Evolutionary conservation across 1,140 invertebrate species (phyloP).

Genomic region (Tetragonula clypearis): DNA sequence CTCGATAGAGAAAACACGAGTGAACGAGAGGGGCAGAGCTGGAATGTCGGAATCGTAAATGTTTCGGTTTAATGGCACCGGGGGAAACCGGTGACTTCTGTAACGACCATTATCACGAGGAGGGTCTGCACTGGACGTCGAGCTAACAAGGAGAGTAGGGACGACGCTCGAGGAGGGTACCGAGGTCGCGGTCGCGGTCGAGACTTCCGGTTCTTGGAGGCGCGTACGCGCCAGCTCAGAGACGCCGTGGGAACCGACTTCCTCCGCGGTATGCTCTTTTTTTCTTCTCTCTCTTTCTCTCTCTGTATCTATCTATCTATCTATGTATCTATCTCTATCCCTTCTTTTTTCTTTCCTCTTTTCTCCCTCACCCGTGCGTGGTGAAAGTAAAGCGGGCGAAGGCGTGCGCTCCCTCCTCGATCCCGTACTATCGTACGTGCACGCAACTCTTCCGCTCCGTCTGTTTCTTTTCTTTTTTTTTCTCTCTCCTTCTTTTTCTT

Average conservation of each 20-base stretch:
- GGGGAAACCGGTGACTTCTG: slow-evolving; percentile 17
- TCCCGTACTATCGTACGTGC: slow-evolving; percentile 23
- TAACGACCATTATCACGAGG: slow-evolving; percentile 11
- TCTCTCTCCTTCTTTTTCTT: background rate
- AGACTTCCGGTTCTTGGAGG: slow-evolving; percentile 48
- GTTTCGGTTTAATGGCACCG: slow-evolving; percentile 22
- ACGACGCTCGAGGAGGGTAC: slow-evolving; percentile 57
- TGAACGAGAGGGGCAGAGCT: background rate
- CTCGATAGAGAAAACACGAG: background rate
- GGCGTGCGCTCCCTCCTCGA: slow-evolving; percentile 23
- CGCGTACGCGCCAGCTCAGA: slow-evolving; percentile 15
- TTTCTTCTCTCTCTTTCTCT: slow-evolving; percentile 4
- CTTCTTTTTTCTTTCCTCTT: background rate
- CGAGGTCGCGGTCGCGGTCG: slow-evolving; percentile 58
- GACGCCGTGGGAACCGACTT: slow-evolving; percentile 56
- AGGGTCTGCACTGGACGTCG: background rate
- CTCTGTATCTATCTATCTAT: background rate
- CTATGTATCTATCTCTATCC: background rate
- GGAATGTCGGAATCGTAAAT: background rate
- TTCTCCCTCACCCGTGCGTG: background rate
- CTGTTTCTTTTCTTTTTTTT: background rate
- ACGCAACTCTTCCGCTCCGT: slow-evolving; percentile 35
- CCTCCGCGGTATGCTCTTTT: slow-evolving; percentile 22
- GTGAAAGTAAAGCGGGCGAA: slow-evolving; percentile 53
- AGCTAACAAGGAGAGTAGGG: slow-evolving; percentile 33